Base-by-base conservation (phyloP, 2,888 invertebrate species). In the Rhogogaster chlorosoma region DNA sequence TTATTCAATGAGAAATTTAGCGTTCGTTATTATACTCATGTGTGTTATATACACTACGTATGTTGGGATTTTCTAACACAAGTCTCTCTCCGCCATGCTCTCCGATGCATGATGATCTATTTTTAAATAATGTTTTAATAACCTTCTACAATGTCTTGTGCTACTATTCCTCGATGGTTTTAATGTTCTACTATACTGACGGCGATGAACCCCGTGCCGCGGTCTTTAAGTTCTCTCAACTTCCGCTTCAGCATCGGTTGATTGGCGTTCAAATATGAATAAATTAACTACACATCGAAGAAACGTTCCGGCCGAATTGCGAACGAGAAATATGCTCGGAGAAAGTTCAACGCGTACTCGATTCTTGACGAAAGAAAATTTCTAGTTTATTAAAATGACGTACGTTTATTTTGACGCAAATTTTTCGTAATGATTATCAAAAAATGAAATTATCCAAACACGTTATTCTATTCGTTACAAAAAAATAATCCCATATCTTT, bases 41-140 rank as follows among this genome's bases (percentile, higher is more conserved):
- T 61, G n/a, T n/a, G n/a, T n/a, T n/a, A n/a, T n/a, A 26, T 26
- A 26, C 22, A 22, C 12, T 61, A 61, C 26, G 26, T 61, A 61
- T 61, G 12, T 61, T 12, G 61, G 10, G 61, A 26, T 32, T 26
- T 67, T 67, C 12, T 67, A 67, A 67, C 18, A 26, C 32, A 26
- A 22, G 61, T 61, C 18, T 26, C 26, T 22, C 22, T 12, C 61
- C 61, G 61, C 12, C 29, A 67, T 67, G 67, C 67, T 26, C 12
- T 67, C 67, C 18, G 42, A 42, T 73, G 73, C 38, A 73, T 42
- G 73, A 42, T 38, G 73, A 26, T 73, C 73, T 73, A 73, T 73
- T 73, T 73, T 38, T 38, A 42, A 73, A 73, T n/a, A 73, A 73
- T 73, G 73, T 73, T 73, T 73, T 38, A 73, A 73, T 38, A 73